A percentile compares a stretch with the other conserved stretches of the same genome.
These are phyloP conservation scores for Dendrophyllia cribrosa DNA, from an alignment of 64 coral and sea anemone genomes.

Conservation along the genomic window DNA sequence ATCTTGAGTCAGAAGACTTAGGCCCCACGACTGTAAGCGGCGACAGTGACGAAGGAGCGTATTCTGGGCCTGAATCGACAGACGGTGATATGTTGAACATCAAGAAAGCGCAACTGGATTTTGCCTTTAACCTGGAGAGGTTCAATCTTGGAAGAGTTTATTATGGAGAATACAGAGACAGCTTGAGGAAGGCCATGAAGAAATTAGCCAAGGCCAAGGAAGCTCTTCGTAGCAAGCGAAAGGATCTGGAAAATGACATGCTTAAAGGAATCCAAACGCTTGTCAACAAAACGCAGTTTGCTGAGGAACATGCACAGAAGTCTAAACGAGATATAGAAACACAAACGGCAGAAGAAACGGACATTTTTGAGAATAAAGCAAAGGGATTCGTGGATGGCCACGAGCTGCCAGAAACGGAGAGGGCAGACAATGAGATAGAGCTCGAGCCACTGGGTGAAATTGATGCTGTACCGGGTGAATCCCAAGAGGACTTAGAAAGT, in stretches of 20 bases:
- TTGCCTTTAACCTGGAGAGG: constrained; percentile 78
- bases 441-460: not conserved
- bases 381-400: not conserved
- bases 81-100: constrained; percentile 61
- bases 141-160: constrained; percentile 89
- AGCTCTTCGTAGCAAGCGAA: constrained; percentile 28
- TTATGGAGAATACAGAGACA: constrained; percentile 86
- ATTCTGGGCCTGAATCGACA: constrained; percentile 88
- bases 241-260: constrained; percentile 68
- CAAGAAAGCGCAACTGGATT: constrained; percentile 74
- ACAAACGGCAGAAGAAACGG: constrained; percentile 3
- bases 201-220: constrained; percentile 72
- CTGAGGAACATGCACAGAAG: not conserved
- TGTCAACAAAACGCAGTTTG: constrained; percentile 75
- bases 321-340: constrained; percentile 14
- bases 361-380: not conserved
- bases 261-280: constrained; percentile 50
- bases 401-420: not conserved
- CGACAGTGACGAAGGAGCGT: constrained; percentile 48
- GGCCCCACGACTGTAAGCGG: not conserved
- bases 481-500: not conserved
- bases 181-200: constrained; percentile 51
- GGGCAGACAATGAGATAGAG: not conserved
- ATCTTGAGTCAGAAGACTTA: constrained; percentile 78
- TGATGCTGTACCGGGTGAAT: not conserved